phyloP scores from a whole-genome alignment of 2,113 vertebrate species.

The Melanerpes formicivorus region DNA sequence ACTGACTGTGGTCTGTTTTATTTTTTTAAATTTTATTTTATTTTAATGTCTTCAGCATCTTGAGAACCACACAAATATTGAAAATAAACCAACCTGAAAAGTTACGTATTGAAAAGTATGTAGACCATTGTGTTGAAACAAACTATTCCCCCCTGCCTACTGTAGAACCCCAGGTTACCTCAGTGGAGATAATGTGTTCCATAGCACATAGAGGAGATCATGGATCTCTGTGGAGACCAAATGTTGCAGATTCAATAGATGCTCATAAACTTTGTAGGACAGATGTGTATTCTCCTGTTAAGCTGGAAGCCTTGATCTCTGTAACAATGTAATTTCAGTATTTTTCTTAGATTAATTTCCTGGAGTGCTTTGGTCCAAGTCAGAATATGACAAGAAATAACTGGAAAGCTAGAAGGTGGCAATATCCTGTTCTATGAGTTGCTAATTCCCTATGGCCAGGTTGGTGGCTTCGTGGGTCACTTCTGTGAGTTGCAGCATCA shows the following conservation, averaged over 20 bases:
- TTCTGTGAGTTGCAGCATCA: not conserved
- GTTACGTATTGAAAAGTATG: not conserved
- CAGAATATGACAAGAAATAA: not conserved
- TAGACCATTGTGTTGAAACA: not conserved
- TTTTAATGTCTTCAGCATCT: not conserved
- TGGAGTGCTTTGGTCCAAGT: not conserved
- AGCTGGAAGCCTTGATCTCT: not conserved
- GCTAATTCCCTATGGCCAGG: not conserved
- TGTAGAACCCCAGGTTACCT: not conserved
- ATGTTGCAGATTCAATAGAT: not conserved
- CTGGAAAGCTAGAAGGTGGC: not conserved
- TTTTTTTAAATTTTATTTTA: not conserved
- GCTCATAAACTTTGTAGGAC: not conserved
- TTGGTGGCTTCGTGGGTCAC: accelerated
- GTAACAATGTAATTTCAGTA: not conserved
- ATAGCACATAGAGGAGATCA: not conserved
- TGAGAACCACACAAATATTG: not conserved
- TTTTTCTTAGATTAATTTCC: not conserved
- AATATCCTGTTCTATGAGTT: accelerated
- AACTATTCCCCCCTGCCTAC: not conserved
- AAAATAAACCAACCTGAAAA: not conserved
- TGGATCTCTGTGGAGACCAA: not conserved
- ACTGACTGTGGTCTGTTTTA: not conserved
- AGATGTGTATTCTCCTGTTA: not conserved
- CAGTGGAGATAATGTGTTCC: not conserved